Base-by-base conservation (phyloP, 2,113 vertebrate species). In the Pandion haliaetus region DNA sequence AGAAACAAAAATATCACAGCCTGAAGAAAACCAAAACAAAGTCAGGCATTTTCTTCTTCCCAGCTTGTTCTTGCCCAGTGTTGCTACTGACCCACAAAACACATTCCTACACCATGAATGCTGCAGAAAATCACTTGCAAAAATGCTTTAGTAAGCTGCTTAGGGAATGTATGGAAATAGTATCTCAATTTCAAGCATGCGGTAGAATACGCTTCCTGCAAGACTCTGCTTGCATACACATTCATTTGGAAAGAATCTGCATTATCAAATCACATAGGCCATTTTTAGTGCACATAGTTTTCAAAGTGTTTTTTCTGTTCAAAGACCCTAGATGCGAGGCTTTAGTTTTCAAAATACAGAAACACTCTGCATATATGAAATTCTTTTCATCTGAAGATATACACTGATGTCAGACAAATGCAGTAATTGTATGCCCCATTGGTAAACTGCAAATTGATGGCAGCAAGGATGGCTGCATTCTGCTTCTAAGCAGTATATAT, bases 181-280 rank as follows among this genome's bases (percentile, higher is more conserved):
- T 24, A 66, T 67, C 85, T 80, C 49, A 83, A 42, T 74, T 93
- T 89, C 86, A 74, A 92, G 72, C 76, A 78, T 40, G 63, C 8
- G 14, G 73, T 17, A 93, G 86, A 79, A 94, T 47, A 71, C 0
- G 0, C 59, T 92, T 96, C 94, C 83, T 95, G 86, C 92, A 95
- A 84, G 93, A 91, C 77, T 40, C 77, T 74, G 54, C 88, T 86
- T 94, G 86, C 94, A 91, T 21, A 82, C 77, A 86, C 65, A 45
- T 61, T 79, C 70, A 85, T 47, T 77, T 94, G 91, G 81, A 93
- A 95, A 91, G 81, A 88, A 92, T 89, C 54, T 79, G 77, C 73
- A 59, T 85, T 80, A 96, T 69, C 95, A 92, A 77, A 87, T 79
- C 94, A 84, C 80, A 61, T 8, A 54, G 50, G 2, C 1, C 4